These are phyloP conservation scores for Psittacula echo DNA, from an alignment of 2,797 vertebrate genomes.

Conservation along the genomic window DNA sequence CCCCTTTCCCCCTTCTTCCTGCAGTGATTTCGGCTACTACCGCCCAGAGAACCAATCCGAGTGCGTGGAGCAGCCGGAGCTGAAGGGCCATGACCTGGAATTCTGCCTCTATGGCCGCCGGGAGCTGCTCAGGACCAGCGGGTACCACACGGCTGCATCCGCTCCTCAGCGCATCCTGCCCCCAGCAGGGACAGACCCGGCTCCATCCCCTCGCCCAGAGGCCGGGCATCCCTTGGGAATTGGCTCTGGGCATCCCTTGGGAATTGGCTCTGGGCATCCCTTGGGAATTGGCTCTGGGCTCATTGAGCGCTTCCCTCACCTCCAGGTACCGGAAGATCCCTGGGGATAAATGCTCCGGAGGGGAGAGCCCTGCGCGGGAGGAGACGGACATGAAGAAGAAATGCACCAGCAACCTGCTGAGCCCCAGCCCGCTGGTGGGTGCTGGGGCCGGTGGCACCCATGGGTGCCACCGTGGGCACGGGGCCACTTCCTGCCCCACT, in stretches of 20 bases:
- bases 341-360: constrained; percentile 91
- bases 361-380: constrained; percentile 80
- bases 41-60: constrained; percentile 89
- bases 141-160: constrained; percentile 70
- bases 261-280: no score
- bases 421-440: constrained; percentile 72
- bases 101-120: constrained; percentile 89
- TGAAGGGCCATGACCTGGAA: constrained; percentile 89
- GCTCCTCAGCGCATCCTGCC: not conserved
- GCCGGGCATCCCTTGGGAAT: not conserved
- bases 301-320: not conserved
- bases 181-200: not conserved
- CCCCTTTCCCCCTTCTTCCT: not conserved
- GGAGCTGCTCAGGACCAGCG: constrained; percentile 88
- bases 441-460: not conserved
- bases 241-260: no score
- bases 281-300: not conserved
- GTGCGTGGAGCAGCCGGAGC: constrained; percentile 89
- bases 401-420: constrained; percentile 88
- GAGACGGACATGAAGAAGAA: constrained; percentile 88
- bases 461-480: not conserved
- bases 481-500: not conserved
- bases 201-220: fast-evolving
- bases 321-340: constrained; percentile 94
- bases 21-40: constrained; percentile 94